A percentile compares a stretch with the other conserved stretches of the same genome.
Evolutionary conservation across 2,888 invertebrate genomes (phyloP).

Genomic region (Melieria omissa): DNA sequence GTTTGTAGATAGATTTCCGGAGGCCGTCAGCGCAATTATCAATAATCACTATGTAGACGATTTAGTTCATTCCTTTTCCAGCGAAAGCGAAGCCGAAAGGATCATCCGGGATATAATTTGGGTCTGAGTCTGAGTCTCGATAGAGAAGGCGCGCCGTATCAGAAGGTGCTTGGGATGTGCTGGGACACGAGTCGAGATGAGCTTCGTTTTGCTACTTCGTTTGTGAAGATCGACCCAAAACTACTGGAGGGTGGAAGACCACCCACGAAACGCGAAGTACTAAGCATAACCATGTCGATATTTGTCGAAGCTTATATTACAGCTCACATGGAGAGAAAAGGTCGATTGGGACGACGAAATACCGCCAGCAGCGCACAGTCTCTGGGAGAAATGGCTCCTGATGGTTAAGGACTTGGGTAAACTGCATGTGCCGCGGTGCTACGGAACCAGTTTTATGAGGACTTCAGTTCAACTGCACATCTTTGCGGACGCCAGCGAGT

Average conservation of each 20-base stretch:
- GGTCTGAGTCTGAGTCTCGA: slow-evolving; percentile 27
- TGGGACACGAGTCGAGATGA: slow-evolving; percentile 44
- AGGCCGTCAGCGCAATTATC: slow-evolving; percentile 31
- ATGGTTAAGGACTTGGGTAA: slow-evolving; percentile 20
- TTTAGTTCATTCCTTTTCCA: slow-evolving; percentile 29
- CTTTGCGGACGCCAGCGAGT: slow-evolving; percentile 37
- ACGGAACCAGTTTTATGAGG: background rate
- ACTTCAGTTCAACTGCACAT: slow-evolving; percentile 30
- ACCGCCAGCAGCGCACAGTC: slow-evolving; percentile 10
- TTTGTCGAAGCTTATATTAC: slow-evolving; percentile 43
- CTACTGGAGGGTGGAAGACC: slow-evolving; percentile 21
- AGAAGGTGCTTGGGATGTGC: slow-evolving; percentile 43
- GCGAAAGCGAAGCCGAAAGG: slow-evolving; percentile 19
- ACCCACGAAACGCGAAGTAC: slow-evolving; percentile 46
- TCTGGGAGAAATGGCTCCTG: slow-evolving; percentile 27
- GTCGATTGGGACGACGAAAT: slow-evolving; percentile 35
- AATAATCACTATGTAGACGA: slow-evolving; percentile 39
- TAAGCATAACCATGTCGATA: slow-evolving; percentile 48
- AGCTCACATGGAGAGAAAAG: slow-evolving; percentile 18
- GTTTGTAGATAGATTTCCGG: slow-evolving; percentile 23
- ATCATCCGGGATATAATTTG: slow-evolving; percentile 20
- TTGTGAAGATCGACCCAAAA: slow-evolving; percentile 18
- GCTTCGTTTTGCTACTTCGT: slow-evolving; percentile 33
- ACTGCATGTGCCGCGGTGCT: slow-evolving; percentile 30
- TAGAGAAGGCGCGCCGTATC: slow-evolving; percentile 6